A percentile compares a stretch with the other conserved stretches of the same genome.
phyloP scores from a whole-genome alignment of 2,797 vertebrate species.

The Argentina silus region DNA sequence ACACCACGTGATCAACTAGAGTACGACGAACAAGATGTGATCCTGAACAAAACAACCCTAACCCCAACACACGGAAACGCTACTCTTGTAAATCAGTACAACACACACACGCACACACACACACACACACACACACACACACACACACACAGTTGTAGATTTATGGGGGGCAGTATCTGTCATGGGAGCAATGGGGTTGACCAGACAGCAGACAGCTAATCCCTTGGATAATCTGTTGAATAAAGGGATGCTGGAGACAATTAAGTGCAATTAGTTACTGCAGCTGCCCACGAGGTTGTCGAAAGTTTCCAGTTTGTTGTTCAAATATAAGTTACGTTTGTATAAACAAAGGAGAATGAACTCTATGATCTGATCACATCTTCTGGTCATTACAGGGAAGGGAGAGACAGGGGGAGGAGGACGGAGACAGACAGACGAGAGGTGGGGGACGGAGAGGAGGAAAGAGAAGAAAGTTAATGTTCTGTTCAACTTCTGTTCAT shows the following conservation, averaged over 20 bases:
- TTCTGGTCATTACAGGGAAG: not conserved
- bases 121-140: not conserved
- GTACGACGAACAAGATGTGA: no score
- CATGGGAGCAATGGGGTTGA: conserved; percentile 17
- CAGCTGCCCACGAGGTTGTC: not conserved
- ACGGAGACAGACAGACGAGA: no score
- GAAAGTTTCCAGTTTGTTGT: not conserved
- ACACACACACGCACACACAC: not conserved
- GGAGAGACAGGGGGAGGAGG: no score
- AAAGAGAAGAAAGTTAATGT: not conserved
- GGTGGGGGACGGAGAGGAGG: no score
- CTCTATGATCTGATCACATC: not conserved
- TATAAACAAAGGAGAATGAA: not conserved
- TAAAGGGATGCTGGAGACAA: conserved; percentile 31
- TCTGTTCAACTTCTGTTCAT: not conserved
- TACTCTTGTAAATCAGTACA: no score
- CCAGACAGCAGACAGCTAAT: conserved; percentile 59
- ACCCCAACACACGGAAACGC: not conserved
- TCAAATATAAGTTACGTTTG: not conserved
- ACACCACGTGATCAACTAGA: no score
- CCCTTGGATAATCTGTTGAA: conserved; percentile 52
- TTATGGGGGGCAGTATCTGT: conserved; percentile 2
- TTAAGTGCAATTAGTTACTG: conserved; percentile 20
- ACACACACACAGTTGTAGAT: conserved; percentile 1
- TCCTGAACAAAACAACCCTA: no score